These are phyloP conservation scores for Drosophila peninsularis DNA, from an alignment of 2,888 invertebrate species.

Conservation along the genomic window DNA sequence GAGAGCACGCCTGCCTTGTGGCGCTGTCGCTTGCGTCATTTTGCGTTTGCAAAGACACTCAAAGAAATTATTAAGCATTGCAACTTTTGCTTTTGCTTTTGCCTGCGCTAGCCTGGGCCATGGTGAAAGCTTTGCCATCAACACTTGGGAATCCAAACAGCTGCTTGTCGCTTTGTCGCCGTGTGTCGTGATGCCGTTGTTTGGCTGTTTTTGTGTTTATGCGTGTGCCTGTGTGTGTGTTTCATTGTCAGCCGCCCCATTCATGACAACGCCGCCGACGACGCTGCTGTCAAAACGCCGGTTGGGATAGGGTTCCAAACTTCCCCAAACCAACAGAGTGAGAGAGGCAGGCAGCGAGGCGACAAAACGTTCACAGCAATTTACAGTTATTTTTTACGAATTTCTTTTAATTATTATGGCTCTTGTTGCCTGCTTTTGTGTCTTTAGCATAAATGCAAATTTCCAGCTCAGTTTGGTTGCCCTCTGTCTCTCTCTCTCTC, in stretches of 20 bases:
- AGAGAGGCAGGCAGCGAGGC: not conserved
- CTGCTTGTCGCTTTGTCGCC: slow-evolving; percentile 72
- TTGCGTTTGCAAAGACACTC: slow-evolving; percentile 61
- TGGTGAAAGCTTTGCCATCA: slow-evolving; percentile 72
- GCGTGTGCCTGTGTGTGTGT: slow-evolving; percentile 40
- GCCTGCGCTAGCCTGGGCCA: slow-evolving; percentile 41
- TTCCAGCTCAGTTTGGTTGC: slow-evolving; percentile 14
- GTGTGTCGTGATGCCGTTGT: slow-evolving; percentile 11
- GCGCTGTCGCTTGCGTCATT: slow-evolving; percentile 71
- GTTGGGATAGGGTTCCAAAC: slow-evolving; percentile 80
- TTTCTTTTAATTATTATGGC: slow-evolving; percentile 49
- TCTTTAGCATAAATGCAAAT: slow-evolving; percentile 27
- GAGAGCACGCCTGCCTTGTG: slow-evolving; percentile 46
- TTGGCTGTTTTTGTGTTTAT: slow-evolving; percentile 26
- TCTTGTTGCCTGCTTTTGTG: slow-evolving; percentile 21
- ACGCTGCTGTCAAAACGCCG: slow-evolving; percentile 65
- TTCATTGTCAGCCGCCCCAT: slow-evolving; percentile 77
- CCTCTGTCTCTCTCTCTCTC: not conserved
- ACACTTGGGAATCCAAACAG: slow-evolving; percentile 74
- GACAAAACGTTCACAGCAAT: not conserved
- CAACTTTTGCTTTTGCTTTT: slow-evolving; percentile 44
- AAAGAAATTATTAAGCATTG: slow-evolving; percentile 37
- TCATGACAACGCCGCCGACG: slow-evolving; percentile 59
- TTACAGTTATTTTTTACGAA: slow-evolving; percentile 18
- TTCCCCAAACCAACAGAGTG: slow-evolving; percentile 9